Base-by-base conservation (phyloP, 1,140 invertebrate genomes). In the Drosophila carrolli region DNA sequence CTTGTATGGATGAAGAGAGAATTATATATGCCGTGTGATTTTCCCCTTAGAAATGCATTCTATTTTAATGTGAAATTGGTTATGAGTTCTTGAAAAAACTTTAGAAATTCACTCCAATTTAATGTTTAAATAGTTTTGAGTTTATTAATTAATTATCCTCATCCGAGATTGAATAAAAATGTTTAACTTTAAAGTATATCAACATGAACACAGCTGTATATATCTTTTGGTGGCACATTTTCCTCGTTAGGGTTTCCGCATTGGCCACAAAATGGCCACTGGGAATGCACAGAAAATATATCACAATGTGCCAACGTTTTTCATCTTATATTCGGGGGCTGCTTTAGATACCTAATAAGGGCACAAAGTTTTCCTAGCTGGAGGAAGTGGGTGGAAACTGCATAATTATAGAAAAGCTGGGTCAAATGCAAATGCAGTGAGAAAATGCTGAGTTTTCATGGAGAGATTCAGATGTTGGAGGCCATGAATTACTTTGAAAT, bases 201-300 rank as follows among this genome's bases (percentile, higher is more conserved):
- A 11, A 5, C 6, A 13, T 47, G 44, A 46, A 46, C 44, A 19
- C 19, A 23, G 19, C 19, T 27, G n/a, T 48, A 4, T 16, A 37
- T 11, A 19, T 10, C 14, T 32, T 4, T n/a, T 46, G 48, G 29
- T 38, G 60, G 59, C 75, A 75, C 66, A 81, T 50, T 82, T 78
- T 75, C 67, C 78, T 85, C 79, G 79, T 79, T 88, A 83, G 62
- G 60, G 53, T 68, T 88, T 82, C 77, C 81, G 73, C 63, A 53
- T 78, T 53, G 44, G 47, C 46, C 13, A 41, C 29, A 19, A 62
- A 72, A 63, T 74, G 68, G 44, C 35, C 32, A 14, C 44, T 41
- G 23, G 14, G 44, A 50, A 44, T 75, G 55, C 51, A 59, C 77
- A 41, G 47, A 61, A 78, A 81, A 75, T 81, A 67, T 78, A 57